These are phyloP conservation scores for Oryzaephilus surinamensis DNA, from an alignment of 1,140 invertebrate species.

Conservation along the genomic window DNA sequence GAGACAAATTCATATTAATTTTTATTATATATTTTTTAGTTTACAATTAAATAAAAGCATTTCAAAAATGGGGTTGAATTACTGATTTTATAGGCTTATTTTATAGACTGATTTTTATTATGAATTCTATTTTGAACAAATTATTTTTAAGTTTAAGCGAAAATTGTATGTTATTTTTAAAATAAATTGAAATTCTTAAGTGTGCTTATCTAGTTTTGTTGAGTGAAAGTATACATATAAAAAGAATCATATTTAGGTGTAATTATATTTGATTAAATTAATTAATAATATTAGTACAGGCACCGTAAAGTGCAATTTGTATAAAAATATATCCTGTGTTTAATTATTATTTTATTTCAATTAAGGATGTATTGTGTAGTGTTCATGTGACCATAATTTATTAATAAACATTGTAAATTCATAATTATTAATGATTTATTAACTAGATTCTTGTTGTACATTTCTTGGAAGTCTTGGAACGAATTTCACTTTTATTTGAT, in stretches of 20 bases:
- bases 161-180: slow-evolving; percentile 7
- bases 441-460: background rate
- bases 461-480: slow-evolving; percentile 1
- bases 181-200: too few relatives aligned
- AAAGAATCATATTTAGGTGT: too few relatives aligned
- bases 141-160: slow-evolving; percentile 4
- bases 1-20: slow-evolving; percentile 35
- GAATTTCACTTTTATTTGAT: slow-evolving; percentile 6
- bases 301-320: background rate
- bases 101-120: slow-evolving; percentile 3
- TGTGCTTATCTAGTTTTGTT: too few relatives aligned
- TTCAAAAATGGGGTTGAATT: too few relatives aligned
- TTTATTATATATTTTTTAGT: slow-evolving; percentile 10
- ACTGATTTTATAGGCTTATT: background rate
- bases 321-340: background rate
- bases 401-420: background rate
- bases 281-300: too few relatives aligned
- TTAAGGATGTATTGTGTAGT: background rate
- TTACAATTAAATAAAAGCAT: too few relatives aligned
- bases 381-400: background rate
- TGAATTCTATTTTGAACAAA: background rate
- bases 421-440: background rate
- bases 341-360: background rate
- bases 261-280: too few relatives aligned
- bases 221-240: too few relatives aligned